Evolutionary conservation across 2,888 invertebrate genomes (phyloP).

Genomic region (Falcaria lacertinaria): DNA sequence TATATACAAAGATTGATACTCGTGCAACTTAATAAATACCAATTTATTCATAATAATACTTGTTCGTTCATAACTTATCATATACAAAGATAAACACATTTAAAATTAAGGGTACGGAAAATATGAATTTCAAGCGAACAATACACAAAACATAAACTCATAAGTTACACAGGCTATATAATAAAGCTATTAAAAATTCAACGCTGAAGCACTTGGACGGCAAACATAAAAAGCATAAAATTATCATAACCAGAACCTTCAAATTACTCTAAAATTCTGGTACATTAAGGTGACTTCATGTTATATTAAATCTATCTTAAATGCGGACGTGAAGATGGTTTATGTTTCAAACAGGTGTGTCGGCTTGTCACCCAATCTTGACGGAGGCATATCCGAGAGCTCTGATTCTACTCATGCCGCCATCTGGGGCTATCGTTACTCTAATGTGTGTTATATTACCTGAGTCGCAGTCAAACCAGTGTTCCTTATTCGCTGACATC

Average conservation of each 20-base stretch:
- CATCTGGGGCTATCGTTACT: slow-evolving; percentile 82
- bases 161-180: no score
- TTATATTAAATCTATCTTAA: background rate
- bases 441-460: slow-evolving; percentile 71
- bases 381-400: slow-evolving; percentile 49
- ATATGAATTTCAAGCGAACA: no score
- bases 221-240: background rate
- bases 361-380: slow-evolving; percentile 1
- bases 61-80: background rate
- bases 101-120: no score
- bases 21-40: background rate
- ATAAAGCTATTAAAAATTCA: no score
- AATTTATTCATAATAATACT: background rate
- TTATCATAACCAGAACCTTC: background rate
- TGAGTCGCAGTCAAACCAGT: slow-evolving; percentile 63
- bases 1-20: no score
- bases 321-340: background rate
- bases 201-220: no score
- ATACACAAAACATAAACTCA: no score
- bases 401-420: slow-evolving; percentile 81
- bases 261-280: background rate
- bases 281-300: background rate
- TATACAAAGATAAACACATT: background rate
- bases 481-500: slow-evolving; percentile 74
- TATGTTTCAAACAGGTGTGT: slow-evolving; percentile 2